Percentiles rank a stretch among this genome's conserved stretches.
These are phyloP conservation scores for Antheraea assamensis DNA, from an alignment of 2,888 invertebrate genomes.

Conservation along the genomic window DNA sequence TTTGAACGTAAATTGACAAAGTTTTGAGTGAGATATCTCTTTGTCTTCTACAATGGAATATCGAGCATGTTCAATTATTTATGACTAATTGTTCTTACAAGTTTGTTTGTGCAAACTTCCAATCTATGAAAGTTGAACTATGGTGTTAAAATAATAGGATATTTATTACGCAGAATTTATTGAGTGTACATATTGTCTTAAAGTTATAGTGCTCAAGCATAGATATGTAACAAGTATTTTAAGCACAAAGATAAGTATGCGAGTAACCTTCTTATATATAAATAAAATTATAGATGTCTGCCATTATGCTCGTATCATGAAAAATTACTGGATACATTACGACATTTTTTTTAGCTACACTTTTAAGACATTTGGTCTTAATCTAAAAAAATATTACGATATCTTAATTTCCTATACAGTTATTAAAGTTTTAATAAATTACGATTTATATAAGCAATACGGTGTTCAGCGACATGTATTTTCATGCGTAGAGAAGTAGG, in stretches of 20 bases:
- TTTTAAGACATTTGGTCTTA: too few relatives aligned
- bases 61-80: constrained; percentile 72
- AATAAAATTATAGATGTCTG: too few relatives aligned
- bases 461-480: too few relatives aligned
- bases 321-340: too few relatives aligned
- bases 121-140: constrained; percentile 38
- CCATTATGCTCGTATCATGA: too few relatives aligned
- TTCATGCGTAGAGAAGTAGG: too few relatives aligned
- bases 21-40: constrained; percentile 74
- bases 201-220: not conserved
- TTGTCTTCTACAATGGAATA: constrained; percentile 71
- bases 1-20: constrained; percentile 74
- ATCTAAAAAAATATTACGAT: too few relatives aligned
- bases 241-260: not conserved
- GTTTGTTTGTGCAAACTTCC: constrained; percentile 54
- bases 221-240: not conserved
- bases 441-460: too few relatives aligned
- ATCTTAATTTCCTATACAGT: too few relatives aligned
- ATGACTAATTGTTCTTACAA: constrained; percentile 69
- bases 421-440: too few relatives aligned
- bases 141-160: constrained; percentile 32
- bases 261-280: not conserved
- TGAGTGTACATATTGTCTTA: not conserved
- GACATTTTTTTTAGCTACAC: too few relatives aligned
- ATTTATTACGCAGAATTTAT: constrained; percentile 21